Evolutionary conservation across 1,140 invertebrate species (phyloP), one percentile per base, ranked within the genome.

Genomic region (Apis florea): DNA sequence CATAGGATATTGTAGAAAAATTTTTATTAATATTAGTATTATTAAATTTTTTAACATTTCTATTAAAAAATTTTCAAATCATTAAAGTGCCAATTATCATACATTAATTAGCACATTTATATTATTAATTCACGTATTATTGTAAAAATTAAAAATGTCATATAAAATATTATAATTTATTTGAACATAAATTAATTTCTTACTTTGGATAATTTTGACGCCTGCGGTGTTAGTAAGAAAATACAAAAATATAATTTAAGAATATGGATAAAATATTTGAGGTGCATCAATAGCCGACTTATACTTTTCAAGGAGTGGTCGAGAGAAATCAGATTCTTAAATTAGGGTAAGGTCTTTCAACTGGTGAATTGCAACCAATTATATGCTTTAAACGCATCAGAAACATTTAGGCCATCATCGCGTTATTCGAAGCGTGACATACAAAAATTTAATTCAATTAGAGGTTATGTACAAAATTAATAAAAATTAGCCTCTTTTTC

Each of bases 261-360:
- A 24, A 49, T 31, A 8, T 31, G 47, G 31, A 64, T n/a, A 19
- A 49, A 19, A 58, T 17, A 51, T 74, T 74, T 58, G 10, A 17
- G 47, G 19, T 24, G 9, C 19, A 64, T 19, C 58, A 63, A 47
- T 49, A 63, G 47, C 1, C 19, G n/a, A 75, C 47, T 59, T 75
- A 24, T 21, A 12, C 24, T 47, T 64, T 75, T 49, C 58, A 75
- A 64, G 47, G 19, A n/a, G 12, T 13, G 19, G 8, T 31, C 10
- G 40, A 49, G 56, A 56, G 19, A 73, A 73, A 47, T 71, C 40
- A 26, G 19, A 12, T 75, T 17, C 53, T 75, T 19, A 21, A 75
- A 64, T 11, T 24, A 51, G 59, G 59, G 24, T 24, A 24, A 8
- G 24, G 19, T 40, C 13, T 26, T 40, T 26, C 24, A 10, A 15